Evolutionary conservation across 2,797 vertebrate genomes (phyloP).

Genomic region (Momotus momota): DNA sequence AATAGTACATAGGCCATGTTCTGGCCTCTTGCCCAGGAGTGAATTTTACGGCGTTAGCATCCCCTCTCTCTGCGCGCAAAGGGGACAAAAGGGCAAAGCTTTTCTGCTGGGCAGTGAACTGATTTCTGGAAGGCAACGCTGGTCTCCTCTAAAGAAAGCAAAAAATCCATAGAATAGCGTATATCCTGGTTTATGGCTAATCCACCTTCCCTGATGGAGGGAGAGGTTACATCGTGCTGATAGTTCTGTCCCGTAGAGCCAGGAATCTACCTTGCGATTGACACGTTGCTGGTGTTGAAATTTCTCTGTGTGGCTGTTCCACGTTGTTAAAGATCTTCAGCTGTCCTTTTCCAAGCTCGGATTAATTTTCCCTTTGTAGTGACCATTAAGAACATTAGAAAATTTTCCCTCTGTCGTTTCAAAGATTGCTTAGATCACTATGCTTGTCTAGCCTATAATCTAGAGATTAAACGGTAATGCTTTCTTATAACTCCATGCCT

Average conservation of each 20-base stretch:
- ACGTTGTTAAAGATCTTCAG: neutral
- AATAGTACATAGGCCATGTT: conserved; percentile 46
- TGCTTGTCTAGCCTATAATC: neutral
- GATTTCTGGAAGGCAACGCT: neutral
- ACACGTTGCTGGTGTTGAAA: neutral
- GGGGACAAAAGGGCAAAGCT: neutral
- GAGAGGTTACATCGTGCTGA: neutral
- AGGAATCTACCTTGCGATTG: neutral
- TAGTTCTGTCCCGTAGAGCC: neutral
- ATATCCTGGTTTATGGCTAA: neutral
- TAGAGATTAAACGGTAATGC: neutral
- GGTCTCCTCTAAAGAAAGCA: neutral
- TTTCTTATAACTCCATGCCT: neutral
- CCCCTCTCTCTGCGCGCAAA: neutral
- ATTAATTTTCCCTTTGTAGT: neutral
- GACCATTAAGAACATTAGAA: neutral
- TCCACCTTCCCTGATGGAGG: neutral
- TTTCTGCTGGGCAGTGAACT: conserved; percentile 24
- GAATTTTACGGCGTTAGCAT: conserved; percentile 24
- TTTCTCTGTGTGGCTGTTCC: neutral
- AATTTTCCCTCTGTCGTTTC: neutral
- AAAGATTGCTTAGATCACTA: neutral
- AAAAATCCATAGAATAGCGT: neutral
- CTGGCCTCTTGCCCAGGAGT: conserved; percentile 61
- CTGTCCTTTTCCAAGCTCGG: neutral